Percentiles rank a stretch among this genome's conserved stretches.
Evolutionary conservation across 2,113 vertebrate genomes (phyloP).

Genomic region (Crotalus viridis): DNA sequence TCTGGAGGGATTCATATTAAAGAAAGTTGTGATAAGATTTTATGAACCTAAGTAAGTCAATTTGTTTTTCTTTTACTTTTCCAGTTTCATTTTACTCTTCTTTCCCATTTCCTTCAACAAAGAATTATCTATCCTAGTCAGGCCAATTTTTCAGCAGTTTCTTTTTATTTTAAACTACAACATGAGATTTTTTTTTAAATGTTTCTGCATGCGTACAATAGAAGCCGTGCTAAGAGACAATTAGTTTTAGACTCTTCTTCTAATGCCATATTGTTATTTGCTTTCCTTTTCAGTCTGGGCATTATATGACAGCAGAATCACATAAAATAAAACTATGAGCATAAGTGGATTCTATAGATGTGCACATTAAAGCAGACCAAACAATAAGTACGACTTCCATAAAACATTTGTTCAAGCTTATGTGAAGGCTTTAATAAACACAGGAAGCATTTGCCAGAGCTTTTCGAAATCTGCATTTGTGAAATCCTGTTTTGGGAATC

Average conservation of each 20-base stretch:
- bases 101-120: neutral
- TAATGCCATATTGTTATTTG: neutral
- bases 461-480: neutral
- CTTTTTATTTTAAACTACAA: neutral
- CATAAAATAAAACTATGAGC: neutral
- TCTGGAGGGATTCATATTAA: neutral
- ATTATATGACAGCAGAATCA: neutral
- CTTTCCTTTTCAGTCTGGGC: neutral
- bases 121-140: neutral
- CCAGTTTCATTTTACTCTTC: neutral
- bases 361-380: neutral
- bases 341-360: neutral
- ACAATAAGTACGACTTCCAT: neutral
- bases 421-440: neutral
- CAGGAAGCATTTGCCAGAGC: neutral
- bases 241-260: neutral
- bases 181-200: neutral
- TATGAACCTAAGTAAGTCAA: neutral
- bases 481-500: conserved; percentile 8
- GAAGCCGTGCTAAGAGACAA: neutral
- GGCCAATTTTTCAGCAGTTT: neutral
- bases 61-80: neutral
- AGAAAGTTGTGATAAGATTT: neutral
- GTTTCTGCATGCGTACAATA: neutral
- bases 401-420: neutral